phyloP scores from a whole-genome alignment of 2,797 vertebrate genomes.

The Poeciliopsis gracilis region DNA sequence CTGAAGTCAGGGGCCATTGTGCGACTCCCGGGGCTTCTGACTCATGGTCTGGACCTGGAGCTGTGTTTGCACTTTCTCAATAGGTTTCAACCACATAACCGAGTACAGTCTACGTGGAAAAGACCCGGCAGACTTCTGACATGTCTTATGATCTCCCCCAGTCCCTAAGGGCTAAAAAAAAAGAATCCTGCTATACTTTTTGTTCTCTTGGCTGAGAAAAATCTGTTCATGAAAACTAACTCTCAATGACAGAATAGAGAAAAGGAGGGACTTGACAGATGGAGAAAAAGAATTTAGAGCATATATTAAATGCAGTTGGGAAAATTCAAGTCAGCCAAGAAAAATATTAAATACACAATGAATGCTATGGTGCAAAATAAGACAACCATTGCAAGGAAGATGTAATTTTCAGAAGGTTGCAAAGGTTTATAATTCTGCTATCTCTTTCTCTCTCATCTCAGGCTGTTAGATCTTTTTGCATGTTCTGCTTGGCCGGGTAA shows the following conservation, averaged over 20 bases:
- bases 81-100: slow-evolving; percentile 63
- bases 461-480: slow-evolving; percentile 54
- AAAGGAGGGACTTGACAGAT: slow-evolving; percentile 23
- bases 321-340: slow-evolving; percentile 34
- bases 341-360: slow-evolving; percentile 26
- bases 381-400: slow-evolving; percentile 32
- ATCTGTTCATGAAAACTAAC: slow-evolving; percentile 28
- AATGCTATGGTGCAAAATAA: slow-evolving; percentile 17
- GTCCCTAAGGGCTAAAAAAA: slow-evolving; percentile 55
- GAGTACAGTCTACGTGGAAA: slow-evolving; percentile 61
- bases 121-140: slow-evolving; percentile 65
- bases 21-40: slow-evolving; percentile 43
- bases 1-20: slow-evolving; percentile 51
- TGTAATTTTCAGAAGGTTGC: slow-evolving; percentile 49
- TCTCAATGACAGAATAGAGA: slow-evolving; percentile 24
- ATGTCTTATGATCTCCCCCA: slow-evolving; percentile 60
- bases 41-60: slow-evolving; percentile 59
- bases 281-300: slow-evolving; percentile 2
- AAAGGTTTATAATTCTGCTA: slow-evolving; percentile 60
- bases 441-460: slow-evolving; percentile 48
- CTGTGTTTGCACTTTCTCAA: slow-evolving; percentile 64
- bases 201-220: slow-evolving; percentile 45
- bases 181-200: slow-evolving; percentile 36
- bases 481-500: slow-evolving; percentile 74
- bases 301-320: slow-evolving; percentile 20